Evolutionary conservation across 2,888 invertebrate genomes (phyloP), one percentile per base, ranked within the genome.

Genomic region (Leptothorax acervorum): DNA sequence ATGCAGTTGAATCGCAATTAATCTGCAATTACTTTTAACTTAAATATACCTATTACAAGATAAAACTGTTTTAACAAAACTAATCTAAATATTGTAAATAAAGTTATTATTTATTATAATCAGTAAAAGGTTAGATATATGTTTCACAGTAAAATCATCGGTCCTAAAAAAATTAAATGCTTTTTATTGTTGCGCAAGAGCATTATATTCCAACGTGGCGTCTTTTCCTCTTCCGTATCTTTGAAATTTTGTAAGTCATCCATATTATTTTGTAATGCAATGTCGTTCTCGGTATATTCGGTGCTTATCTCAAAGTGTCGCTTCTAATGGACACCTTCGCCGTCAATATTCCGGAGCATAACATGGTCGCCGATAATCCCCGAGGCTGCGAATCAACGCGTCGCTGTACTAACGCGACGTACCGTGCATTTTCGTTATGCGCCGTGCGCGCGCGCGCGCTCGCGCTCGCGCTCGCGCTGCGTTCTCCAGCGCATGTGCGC

Each of bases 351-450:
- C 73, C 35, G 48, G 39, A 39, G 73, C 45, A 45, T 51, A 73
- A 81, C 60, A 71, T 71, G 35, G 39, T 79, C 78, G 62, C 51
- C 53, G 31, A 53, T 82, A 74, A 74, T 75, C 65, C 82, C 65
- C 51, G 75, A 51, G 82, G 82, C 76, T 82, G 82, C 82, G 82
- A 75, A 82, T 75, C 63, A 82, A 53, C 79, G 79, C 62, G 83
- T 63, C 45, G 62, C 76, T 68, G 45, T 35, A 42, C 48, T 45
- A 63, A 48, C 45, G 66, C 79, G 71, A 68, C 45, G 81, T 63
- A 63, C 6, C 83, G 45, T 48, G 82, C 63, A 75, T 42, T 82
- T 81, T 81, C 73, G 79, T 81, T 81, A 62, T 65, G 65, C 79
- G 65, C 48, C 5, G 35, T 35, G 45, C 60, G 65, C 70, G 79